phyloP scores from a whole-genome alignment of 2,888 invertebrate species.

The Noctua comes region DNA sequence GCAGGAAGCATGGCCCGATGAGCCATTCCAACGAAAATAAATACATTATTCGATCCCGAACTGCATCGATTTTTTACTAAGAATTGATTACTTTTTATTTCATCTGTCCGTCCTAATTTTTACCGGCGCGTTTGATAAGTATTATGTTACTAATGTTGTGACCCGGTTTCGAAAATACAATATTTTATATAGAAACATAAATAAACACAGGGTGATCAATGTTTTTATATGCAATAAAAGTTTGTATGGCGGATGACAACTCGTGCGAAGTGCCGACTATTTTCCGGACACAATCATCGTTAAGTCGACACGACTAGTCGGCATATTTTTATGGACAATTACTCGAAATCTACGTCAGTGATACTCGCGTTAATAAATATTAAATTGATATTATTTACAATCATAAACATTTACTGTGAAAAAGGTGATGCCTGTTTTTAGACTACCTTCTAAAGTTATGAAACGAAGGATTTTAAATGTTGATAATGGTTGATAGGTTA shows the following conservation, averaged over 20 bases:
- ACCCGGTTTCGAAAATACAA: slow-evolving; percentile 70
- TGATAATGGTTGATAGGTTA: not conserved
- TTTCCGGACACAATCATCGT: slow-evolving; percentile 80
- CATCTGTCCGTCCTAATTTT: slow-evolving; percentile 77
- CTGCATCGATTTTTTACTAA: slow-evolving; percentile 80
- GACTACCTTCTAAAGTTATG: not conserved
- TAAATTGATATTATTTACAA: slow-evolving; percentile 11
- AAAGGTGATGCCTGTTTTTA: slow-evolving; percentile 1
- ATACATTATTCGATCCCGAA: slow-evolving; percentile 81
- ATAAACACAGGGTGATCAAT: slow-evolving; percentile 70
- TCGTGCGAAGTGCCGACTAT: slow-evolving; percentile 69
- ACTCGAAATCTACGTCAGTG: slow-evolving; percentile 43
- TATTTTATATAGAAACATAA: slow-evolving; percentile 72
- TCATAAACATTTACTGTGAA: slow-evolving; percentile 3
- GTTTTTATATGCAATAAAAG: slow-evolving; percentile 81
- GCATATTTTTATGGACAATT: slow-evolving; percentile 69
- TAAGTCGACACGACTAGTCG: slow-evolving; percentile 71
- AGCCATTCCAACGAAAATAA: slow-evolving; percentile 86
- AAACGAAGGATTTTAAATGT: slow-evolving; percentile 3
- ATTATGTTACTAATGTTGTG: slow-evolving; percentile 76
- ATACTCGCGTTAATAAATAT: slow-evolving; percentile 27
- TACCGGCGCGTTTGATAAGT: slow-evolving; percentile 68
- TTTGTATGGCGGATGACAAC: slow-evolving; percentile 71
- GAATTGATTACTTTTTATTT: slow-evolving; percentile 80
- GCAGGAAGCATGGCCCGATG: slow-evolving; percentile 89